phyloP scores from a whole-genome alignment of 2,888 invertebrate genomes.

The Amphipoea lucens region DNA sequence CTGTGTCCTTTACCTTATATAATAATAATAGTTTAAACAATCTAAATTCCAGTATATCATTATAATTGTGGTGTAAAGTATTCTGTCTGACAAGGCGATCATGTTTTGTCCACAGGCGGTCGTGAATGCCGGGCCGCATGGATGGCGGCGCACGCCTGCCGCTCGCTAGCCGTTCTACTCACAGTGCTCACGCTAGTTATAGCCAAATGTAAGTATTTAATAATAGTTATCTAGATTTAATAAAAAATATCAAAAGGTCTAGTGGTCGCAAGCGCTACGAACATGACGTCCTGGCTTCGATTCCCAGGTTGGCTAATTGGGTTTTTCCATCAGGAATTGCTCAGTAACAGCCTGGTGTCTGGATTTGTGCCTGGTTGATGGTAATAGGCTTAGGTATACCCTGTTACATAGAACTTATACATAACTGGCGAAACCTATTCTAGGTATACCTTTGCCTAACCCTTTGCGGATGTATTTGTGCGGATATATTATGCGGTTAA shows the following conservation, averaged over 20 bases:
- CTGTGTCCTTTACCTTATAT: conserved; percentile 2
- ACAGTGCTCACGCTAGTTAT: conserved; percentile 78
- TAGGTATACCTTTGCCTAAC: background rate
- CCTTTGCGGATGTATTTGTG: no score
- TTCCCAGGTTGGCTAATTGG: background rate
- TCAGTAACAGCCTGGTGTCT: background rate
- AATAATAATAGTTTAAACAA: background rate
- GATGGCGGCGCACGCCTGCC: conserved; percentile 89
- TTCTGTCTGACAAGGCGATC: conserved; percentile 63
- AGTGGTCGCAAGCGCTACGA: background rate
- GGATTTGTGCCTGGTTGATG: background rate
- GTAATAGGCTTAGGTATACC: background rate
- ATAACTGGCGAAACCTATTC: background rate
- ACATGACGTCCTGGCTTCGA: background rate
- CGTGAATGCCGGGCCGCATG: conserved; percentile 89
- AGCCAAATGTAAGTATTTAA: conserved; percentile 85
- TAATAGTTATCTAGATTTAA: background rate
- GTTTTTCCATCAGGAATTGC: background rate
- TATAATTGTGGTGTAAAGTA: background rate
- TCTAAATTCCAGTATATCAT: background rate
- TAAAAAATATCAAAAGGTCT: background rate
- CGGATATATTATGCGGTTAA: no score
- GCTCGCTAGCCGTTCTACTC: conserved; percentile 85
- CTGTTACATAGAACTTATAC: background rate
- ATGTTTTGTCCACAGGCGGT: conserved; percentile 75